These are phyloP conservation scores for Mythimna loreyi DNA, from an alignment of 2,888 invertebrate species.

Conservation along the genomic window DNA sequence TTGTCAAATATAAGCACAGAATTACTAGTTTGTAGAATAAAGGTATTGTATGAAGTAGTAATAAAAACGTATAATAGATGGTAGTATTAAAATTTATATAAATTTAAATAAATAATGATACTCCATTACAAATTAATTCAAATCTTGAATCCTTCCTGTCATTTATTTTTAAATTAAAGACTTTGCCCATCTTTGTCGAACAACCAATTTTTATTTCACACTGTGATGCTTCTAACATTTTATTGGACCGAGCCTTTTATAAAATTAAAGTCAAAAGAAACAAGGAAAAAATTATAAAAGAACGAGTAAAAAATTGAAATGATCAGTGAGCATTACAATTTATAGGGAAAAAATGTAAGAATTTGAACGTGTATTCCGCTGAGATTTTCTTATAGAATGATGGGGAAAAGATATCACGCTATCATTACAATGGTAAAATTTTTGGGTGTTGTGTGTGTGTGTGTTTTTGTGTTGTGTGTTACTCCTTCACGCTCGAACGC, in stretches of 20 bases:
- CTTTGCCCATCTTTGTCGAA: background rate
- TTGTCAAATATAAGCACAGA: background rate
- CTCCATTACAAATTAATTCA: slow-evolving; percentile 8
- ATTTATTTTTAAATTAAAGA: slow-evolving; percentile 26
- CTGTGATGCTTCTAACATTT: slow-evolving; percentile 20
- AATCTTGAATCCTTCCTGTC: slow-evolving; percentile 3
- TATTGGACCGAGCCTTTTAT: slow-evolving; percentile 17
- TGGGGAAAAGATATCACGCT: background rate
- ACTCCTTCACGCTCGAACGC: too few species aligned
- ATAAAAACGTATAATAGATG: background rate
- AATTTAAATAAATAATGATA: background rate
- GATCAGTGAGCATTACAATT: slow-evolving; percentile 50
- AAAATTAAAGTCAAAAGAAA: slow-evolving; percentile 35
- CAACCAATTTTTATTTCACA: slow-evolving; percentile 32
- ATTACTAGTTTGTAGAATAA: background rate
- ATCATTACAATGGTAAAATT: too few species aligned
- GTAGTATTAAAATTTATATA: background rate
- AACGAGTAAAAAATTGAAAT: slow-evolving; percentile 45
- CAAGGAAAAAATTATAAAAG: slow-evolving; percentile 32
- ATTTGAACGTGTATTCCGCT: slow-evolving; percentile 25
- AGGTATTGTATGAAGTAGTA: too few species aligned
- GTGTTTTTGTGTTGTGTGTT: too few species aligned
- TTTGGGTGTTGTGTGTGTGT: too few species aligned
- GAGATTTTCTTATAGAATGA: slow-evolving; percentile 35
- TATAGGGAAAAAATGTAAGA: slow-evolving; percentile 30